Conservation (phyloP, 2,113 vertebrate genomes). For the Hyperopisus bebe region DNA sequence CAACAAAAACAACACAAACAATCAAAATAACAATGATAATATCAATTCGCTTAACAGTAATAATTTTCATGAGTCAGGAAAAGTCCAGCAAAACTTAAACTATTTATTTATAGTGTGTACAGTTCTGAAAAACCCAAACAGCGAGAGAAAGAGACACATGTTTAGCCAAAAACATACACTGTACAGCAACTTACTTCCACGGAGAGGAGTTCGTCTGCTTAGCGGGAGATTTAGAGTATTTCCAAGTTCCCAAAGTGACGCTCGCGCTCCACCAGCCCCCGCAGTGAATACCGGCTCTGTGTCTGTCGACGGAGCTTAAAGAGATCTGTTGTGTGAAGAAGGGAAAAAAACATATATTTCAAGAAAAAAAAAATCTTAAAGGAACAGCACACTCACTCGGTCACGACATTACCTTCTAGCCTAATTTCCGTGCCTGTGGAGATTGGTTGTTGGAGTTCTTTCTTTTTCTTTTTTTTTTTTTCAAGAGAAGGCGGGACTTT, state of each 20-base stretch:
- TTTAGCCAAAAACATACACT: neutral
- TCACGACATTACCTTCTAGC: neutral
- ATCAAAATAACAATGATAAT: constrained; percentile 14
- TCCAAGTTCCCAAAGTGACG: constrained; percentile 16
- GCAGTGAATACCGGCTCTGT: constrained; percentile 71
- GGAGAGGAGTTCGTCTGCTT: constrained; percentile 12
- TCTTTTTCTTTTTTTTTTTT: constrained; percentile 3
- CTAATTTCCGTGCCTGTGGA: constrained; percentile 8
- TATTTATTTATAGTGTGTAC: neutral
- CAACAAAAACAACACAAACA: neutral
- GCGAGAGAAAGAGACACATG: neutral
- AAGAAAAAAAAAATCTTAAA: constrained; percentile 59
- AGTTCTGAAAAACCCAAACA: neutral
- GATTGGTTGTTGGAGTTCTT: constrained; percentile 40
- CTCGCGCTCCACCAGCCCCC: constrained; percentile 19
- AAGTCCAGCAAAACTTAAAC: neutral
- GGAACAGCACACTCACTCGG: constrained; percentile 48
- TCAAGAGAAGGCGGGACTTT: constrained; percentile 34
- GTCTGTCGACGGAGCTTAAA: constrained; percentile 62
- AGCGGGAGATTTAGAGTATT: constrained; percentile 5
- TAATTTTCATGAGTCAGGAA: neutral
- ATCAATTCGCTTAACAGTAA: neutral
- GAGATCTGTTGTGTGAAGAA: constrained; percentile 63
- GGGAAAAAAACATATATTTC: constrained; percentile 41
- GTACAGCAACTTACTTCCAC: constrained; percentile 17